phyloP scores from a whole-genome alignment of 2,797 vertebrate genomes.

The Muraenolepis orangiensis region DNA sequence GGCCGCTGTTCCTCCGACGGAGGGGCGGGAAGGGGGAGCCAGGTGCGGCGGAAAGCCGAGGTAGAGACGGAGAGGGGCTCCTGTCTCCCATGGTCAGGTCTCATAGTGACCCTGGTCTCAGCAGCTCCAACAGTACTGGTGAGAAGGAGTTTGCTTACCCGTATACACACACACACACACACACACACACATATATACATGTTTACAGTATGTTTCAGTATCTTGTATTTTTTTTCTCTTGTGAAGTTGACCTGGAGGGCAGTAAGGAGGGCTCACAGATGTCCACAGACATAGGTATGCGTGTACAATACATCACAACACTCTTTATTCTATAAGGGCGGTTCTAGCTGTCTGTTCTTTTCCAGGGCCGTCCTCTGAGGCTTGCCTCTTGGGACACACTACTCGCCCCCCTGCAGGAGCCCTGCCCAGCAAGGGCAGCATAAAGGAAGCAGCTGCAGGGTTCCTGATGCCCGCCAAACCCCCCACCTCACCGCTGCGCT shows the following conservation, averaged over 20 bases:
- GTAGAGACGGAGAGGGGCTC: slow-evolving; percentile 53
- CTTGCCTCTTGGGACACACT: slow-evolving; percentile 71
- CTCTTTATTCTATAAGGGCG: not conserved
- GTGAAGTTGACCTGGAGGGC: slow-evolving; percentile 68
- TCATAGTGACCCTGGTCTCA: slow-evolving; percentile 88
- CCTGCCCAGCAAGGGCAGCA: slow-evolving; percentile 73
- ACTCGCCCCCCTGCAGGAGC: slow-evolving; percentile 70
- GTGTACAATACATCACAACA: not conserved
- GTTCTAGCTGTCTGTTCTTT: not conserved
- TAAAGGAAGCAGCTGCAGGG: slow-evolving; percentile 71
- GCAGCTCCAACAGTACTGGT: slow-evolving; percentile 72
- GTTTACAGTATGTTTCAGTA: slow-evolving; percentile 8
- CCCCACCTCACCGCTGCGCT: slow-evolving; percentile 62
- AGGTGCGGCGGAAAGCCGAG: slow-evolving; percentile 35
- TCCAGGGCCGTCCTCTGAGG: slow-evolving; percentile 79
- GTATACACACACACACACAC: not conserved
- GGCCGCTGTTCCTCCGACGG: slow-evolving; percentile 55
- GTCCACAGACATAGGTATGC: slow-evolving; percentile 72
- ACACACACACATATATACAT: not conserved
- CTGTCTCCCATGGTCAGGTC: slow-evolving; percentile 76
- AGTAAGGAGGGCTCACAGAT: slow-evolving; percentile 62
- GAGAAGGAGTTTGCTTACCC: not conserved
- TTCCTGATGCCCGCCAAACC: slow-evolving; percentile 72
- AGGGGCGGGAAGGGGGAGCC: slow-evolving; percentile 45
- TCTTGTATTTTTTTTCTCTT: slow-evolving; percentile 7